Conservation (phyloP, 2,888 invertebrate genomes). For the Labia minor region DNA sequence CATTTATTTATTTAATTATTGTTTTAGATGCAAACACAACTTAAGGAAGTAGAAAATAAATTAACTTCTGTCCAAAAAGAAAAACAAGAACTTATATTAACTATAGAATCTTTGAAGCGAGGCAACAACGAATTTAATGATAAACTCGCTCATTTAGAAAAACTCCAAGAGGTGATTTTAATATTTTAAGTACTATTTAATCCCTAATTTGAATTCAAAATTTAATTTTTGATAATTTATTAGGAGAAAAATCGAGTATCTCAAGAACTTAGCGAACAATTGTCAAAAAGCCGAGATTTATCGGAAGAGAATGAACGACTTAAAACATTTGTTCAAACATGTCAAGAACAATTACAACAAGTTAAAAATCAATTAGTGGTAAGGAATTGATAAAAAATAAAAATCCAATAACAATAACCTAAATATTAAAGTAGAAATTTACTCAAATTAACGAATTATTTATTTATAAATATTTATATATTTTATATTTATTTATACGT, state of each 20-base stretch:
- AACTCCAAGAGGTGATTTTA: conserved; percentile 32
- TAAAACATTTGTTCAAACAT: conserved; percentile 29
- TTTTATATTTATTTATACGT: no score
- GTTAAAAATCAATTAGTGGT: conserved; percentile 1
- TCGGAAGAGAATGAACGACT: conserved; percentile 32
- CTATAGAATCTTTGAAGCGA: neutral
- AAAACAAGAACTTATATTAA: conserved; percentile 28
- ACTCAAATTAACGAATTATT: no score
- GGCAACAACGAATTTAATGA: conserved; percentile 19
- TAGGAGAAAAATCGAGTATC: conserved; percentile 42
- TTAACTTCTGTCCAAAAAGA: conserved; percentile 27
- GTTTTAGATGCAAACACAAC: conserved; percentile 25
- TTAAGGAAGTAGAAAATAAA: conserved; percentile 25
- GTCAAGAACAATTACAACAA: neutral
- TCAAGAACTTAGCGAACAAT: conserved; percentile 37
- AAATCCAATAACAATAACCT: no score
- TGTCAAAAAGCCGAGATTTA: conserved; percentile 28
- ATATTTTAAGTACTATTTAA: no score
- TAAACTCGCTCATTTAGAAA: conserved; percentile 30
- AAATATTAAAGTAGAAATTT: no score
- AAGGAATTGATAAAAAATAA: no score
- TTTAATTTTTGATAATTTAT: conserved; percentile 26
- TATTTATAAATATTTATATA: no score
- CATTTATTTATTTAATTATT: conserved; percentile 13
- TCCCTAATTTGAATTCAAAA: neutral